Percentiles rank a stretch among this genome's conserved stretches.
phyloP scores from a whole-genome alignment of 2,888 invertebrate genomes.

The Melikaiella ostensackeni region DNA sequence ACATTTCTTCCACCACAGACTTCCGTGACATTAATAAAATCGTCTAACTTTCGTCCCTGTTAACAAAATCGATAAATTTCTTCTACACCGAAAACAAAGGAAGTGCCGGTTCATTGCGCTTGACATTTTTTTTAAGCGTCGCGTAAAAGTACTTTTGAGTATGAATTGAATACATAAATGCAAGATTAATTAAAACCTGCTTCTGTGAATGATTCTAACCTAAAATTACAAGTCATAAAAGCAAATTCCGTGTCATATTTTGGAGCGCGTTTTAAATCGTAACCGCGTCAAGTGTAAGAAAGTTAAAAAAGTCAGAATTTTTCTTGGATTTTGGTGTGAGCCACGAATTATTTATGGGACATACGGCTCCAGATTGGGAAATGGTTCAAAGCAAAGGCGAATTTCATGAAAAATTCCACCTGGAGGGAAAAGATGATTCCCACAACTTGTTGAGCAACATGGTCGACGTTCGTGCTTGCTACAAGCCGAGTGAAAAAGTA shows the following conservation, averaged over 20 bases:
- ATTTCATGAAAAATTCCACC: conserved; percentile 66
- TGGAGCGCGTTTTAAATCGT: background rate
- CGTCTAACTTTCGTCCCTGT: background rate
- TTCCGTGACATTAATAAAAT: background rate
- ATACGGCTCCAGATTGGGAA: conserved; percentile 46
- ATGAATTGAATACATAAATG: background rate
- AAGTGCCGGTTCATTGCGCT: conserved; percentile 33
- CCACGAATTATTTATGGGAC: conserved; percentile 28
- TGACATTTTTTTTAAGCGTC: background rate
- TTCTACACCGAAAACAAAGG: conserved; percentile 20
- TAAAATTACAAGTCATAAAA: background rate
- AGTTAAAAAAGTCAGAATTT: background rate
- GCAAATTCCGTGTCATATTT: background rate
- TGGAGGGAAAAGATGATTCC: conserved; percentile 66
- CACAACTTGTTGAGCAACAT: conserved; percentile 73
- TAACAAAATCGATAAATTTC: conserved; percentile 35
- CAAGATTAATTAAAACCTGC: background rate
- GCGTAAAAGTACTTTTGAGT: background rate
- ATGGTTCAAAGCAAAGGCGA: conserved; percentile 66
- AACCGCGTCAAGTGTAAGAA: background rate
- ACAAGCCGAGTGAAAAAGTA: conserved; percentile 76
- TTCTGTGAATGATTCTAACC: background rate
- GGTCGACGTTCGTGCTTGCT: conserved; percentile 76
- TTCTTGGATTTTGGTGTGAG: background rate
- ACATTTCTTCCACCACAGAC: background rate